A percentile compares a stretch with the other conserved stretches of the same genome.
phyloP scores from a whole-genome alignment of 2,113 vertebrate species.

The Lonchura striata region DNA sequence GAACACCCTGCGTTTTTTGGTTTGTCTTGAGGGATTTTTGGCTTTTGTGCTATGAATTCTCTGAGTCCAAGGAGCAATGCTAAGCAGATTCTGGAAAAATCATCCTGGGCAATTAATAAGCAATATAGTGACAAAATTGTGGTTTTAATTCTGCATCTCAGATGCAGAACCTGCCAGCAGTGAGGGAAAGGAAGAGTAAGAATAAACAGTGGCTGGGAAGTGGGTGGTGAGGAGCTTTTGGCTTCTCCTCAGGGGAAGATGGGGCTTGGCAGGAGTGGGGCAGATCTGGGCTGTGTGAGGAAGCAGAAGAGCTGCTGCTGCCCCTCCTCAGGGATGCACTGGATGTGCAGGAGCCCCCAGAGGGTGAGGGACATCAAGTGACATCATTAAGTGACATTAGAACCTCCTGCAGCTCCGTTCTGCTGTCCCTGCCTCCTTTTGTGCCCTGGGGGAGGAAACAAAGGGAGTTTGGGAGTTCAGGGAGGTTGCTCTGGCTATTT shows the following conservation, averaged over 20 bases:
- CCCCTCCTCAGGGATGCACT: neutral
- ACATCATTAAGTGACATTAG: rapidly evolving
- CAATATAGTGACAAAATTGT: neutral
- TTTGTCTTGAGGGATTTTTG: neutral
- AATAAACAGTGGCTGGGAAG: neutral
- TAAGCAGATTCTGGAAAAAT: neutral
- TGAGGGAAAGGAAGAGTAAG: neutral
- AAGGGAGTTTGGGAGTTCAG: neutral
- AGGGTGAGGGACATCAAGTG: neutral
- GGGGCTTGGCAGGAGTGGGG: neutral
- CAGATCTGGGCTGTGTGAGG: neutral
- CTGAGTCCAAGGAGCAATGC: neutral
- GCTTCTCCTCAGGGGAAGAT: neutral
- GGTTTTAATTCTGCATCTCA: neutral
- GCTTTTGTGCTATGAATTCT: neutral
- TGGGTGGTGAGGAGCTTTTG: neutral
- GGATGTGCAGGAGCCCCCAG: neutral
- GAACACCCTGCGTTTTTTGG: neutral
- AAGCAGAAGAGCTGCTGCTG: neutral
- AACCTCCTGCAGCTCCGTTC: neutral
- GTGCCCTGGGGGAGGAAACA: neutral
- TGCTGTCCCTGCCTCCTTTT: rapidly evolving
- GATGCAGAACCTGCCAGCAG: neutral
- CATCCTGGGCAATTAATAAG: neutral
- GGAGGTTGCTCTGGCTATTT: rapidly evolving